A percentile compares a stretch with the other conserved stretches of the same genome.
Conservation (phyloP, 2,888 invertebrate species). For the Dryobota labecula region DNA sequence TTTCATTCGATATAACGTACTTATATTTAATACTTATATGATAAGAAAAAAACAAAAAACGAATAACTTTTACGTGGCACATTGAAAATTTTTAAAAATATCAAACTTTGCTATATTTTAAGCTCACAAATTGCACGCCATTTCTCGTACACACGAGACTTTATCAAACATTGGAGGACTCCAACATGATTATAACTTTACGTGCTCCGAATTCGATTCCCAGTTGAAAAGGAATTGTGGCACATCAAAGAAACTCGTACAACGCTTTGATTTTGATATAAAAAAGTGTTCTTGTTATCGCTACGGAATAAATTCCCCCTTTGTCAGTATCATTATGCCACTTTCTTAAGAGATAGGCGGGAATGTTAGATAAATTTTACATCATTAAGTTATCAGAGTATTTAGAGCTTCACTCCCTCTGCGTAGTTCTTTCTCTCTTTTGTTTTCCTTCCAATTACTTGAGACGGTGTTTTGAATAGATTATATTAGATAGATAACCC, state of each 20-base stretch:
- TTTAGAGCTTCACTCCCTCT: constrained; percentile 48
- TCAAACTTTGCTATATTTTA: constrained; percentile 70
- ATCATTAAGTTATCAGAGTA: constrained; percentile 57
- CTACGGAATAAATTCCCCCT: constrained; percentile 76
- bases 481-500: constrained; percentile 3
- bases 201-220: constrained; percentile 85
- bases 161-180: constrained; percentile 88
- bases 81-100: constrained; percentile 43
- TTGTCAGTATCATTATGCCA: constrained; percentile 74
- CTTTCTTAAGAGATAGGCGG: constrained; percentile 68
- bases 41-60: background rate
- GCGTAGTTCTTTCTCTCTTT: constrained; percentile 27
- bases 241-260: constrained; percentile 85
- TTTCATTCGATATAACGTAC: background rate
- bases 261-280: constrained; percentile 86
- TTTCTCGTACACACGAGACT: constrained; percentile 83
- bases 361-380: constrained; percentile 64
- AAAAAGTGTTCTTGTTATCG: constrained; percentile 86
- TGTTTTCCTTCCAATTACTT: constrained; percentile 40
- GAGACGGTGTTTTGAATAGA: constrained; percentile 28
- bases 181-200: constrained; percentile 89
- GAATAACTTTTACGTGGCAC: background rate
- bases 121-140: constrained; percentile 79
- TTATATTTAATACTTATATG: background rate
- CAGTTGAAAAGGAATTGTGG: constrained; percentile 79